phyloP scores from a whole-genome alignment of 2,797 vertebrate species.

The Loriculus beryllinus region DNA sequence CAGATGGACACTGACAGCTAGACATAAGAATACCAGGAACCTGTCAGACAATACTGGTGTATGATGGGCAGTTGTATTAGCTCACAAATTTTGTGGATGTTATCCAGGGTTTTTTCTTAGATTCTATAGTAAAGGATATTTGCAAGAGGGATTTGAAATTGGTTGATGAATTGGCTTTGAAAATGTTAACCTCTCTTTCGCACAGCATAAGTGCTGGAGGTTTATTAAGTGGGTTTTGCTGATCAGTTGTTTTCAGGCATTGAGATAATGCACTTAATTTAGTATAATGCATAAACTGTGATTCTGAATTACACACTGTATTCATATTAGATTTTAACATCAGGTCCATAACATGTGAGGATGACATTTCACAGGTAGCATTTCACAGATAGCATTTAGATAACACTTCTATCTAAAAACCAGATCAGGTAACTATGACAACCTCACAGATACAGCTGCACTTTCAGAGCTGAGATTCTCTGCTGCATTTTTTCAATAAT shows the following conservation, averaged over 20 bases:
- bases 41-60: background rate
- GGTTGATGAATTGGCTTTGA: background rate
- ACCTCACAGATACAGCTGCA: background rate
- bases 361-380: background rate
- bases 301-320: background rate
- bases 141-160: background rate
- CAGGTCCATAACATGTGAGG: background rate
- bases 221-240: background rate
- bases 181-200: background rate
- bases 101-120: background rate
- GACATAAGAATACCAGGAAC: background rate
- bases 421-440: slow-evolving; percentile 26
- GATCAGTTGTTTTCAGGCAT: background rate
- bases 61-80: background rate
- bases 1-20: slow-evolving; percentile 35
- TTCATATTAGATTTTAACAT: background rate
- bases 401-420: background rate
- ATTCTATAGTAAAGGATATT: background rate
- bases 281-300: background rate
- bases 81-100: background rate
- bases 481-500: background rate
- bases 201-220: background rate
- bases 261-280: background rate
- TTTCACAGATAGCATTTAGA: background rate
- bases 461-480: background rate